Percentiles rank a stretch among this genome's conserved stretches.
Evolutionary conservation across 2,113 vertebrate genomes (phyloP).

Genomic region (Numida meleagris): DNA sequence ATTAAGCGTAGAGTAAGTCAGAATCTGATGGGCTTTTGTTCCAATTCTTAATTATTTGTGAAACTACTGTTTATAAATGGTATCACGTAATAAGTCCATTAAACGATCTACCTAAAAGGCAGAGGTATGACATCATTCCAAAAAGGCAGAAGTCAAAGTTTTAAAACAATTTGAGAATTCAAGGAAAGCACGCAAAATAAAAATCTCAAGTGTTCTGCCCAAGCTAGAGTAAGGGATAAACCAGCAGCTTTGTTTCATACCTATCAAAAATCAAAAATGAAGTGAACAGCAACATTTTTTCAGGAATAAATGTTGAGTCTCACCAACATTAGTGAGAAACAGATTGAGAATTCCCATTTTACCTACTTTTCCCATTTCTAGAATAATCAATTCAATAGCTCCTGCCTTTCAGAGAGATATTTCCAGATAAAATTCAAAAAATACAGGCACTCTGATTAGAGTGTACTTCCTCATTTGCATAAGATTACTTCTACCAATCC

Average conservation of each 20-base stretch:
- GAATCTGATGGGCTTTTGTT: constrained; percentile 34
- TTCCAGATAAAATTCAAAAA: not conserved
- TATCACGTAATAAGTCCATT: not conserved
- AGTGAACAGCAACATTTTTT: not conserved
- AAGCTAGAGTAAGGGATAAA: not conserved
- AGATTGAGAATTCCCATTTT: not conserved
- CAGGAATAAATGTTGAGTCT: not conserved
- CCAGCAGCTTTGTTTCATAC: not conserved
- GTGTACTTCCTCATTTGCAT: not conserved
- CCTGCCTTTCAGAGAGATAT: not conserved
- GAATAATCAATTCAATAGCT: not conserved
- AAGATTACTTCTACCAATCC: not conserved
- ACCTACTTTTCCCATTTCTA: not conserved
- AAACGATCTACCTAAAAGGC: not conserved
- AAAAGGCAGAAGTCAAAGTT: not conserved
- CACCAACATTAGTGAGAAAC: not conserved
- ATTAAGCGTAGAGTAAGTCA: constrained; percentile 38
- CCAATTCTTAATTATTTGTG: constrained; percentile 35
- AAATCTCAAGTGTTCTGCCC: not conserved
- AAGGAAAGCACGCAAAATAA: not conserved
- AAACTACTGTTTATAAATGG: constrained; percentile 11
- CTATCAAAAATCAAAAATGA: not conserved
- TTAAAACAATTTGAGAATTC: not conserved
- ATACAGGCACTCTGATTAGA: not conserved
- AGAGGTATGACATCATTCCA: not conserved